Conservation (phyloP, 2,797 vertebrate species). For the Trachops cirrhosus region DNA sequence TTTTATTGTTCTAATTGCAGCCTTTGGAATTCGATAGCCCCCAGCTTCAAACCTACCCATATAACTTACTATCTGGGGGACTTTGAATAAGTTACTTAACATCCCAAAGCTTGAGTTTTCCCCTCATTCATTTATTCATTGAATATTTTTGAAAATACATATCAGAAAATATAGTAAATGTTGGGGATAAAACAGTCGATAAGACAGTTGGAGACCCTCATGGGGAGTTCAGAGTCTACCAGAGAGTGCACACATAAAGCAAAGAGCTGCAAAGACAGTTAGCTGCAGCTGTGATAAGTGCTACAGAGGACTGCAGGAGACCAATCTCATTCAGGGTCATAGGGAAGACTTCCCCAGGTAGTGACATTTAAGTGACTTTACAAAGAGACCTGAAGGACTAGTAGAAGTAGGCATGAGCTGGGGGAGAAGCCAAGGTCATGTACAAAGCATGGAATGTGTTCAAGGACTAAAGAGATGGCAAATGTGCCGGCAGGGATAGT, state of each 20-base stretch:
- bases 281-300: neutral
- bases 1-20: neutral
- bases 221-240: neutral
- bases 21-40: neutral
- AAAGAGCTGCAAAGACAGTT: neutral
- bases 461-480: neutral
- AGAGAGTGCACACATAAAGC: neutral
- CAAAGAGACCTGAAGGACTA: neutral
- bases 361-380: neutral
- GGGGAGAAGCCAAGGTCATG: neutral
- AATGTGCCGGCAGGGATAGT: fast-evolving
- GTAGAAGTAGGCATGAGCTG: neutral
- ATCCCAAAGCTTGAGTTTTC: neutral
- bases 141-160: neutral
- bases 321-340: neutral
- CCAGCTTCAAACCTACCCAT: neutral
- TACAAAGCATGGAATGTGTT: neutral
- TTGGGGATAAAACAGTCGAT: neutral
- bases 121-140: neutral
- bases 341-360: neutral
- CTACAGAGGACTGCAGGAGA: fast-evolving
- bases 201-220: neutral
- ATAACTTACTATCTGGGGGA: neutral
- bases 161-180: neutral
- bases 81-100: neutral